Conservation (phyloP, 2,888 invertebrate species). For the Sussaba pulchella region DNA sequence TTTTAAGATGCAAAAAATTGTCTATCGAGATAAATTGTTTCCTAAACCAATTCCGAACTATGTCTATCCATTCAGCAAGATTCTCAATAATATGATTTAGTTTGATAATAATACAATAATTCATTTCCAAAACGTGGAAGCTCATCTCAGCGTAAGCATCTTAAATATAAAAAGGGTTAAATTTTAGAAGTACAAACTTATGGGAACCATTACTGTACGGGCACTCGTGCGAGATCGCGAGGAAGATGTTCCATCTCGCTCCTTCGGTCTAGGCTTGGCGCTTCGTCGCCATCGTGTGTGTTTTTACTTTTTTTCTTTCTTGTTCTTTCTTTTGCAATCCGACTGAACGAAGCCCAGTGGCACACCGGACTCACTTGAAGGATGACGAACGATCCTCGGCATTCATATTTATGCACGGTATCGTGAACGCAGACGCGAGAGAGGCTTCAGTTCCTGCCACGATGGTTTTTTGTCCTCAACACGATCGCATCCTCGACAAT, state of each 20-base stretch:
- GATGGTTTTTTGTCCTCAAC: constrained; percentile 53
- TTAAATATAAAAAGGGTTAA: no score
- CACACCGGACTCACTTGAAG: constrained; percentile 53
- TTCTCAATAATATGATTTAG: no score
- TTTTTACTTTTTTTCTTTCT: constrained; percentile 1
- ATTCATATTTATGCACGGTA: constrained; percentile 65
- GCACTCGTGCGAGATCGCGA: neutral
- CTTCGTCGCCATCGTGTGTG: neutral
- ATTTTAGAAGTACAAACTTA: neutral
- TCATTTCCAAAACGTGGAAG: no score
- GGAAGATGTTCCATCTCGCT: constrained; percentile 7
- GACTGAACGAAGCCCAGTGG: constrained; percentile 35
- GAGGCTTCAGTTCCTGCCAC: constrained; percentile 34
- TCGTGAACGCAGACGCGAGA: constrained; percentile 31
- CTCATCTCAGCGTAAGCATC: no score
- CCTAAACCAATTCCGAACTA: no score
- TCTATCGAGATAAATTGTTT: no score
- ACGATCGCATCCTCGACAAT: constrained; percentile 41
- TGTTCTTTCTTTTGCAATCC: constrained; percentile 13
- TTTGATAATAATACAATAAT: no score
- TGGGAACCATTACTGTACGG: constrained; percentile 4
- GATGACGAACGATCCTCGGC: constrained; percentile 67
- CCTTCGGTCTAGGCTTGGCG: constrained; percentile 28
- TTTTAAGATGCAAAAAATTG: no score
- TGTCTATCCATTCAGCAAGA: no score